Percentiles rank a stretch among this genome's conserved stretches.
phyloP scores from a whole-genome alignment of 2,113 vertebrate genomes.

The Ceyx cyanopectus region DNA sequence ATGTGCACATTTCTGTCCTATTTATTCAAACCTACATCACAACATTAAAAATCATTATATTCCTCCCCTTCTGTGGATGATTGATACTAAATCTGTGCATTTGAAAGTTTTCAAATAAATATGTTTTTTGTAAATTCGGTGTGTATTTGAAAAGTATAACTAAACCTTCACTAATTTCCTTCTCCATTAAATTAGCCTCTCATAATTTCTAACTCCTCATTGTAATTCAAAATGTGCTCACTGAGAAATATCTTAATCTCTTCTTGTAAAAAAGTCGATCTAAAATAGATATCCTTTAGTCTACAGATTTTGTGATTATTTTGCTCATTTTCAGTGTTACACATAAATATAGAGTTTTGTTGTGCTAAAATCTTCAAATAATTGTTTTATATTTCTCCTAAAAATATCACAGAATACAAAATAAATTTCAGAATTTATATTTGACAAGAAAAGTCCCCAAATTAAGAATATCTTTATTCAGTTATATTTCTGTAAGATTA shows the following conservation, averaged over 20 bases:
- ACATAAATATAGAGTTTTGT: conserved; percentile 43
- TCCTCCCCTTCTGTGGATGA: background rate
- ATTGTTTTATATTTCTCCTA: background rate
- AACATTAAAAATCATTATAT: background rate
- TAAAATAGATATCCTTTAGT: conserved; percentile 29
- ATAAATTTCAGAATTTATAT: conserved; percentile 1
- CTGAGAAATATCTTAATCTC: conserved; percentile 6
- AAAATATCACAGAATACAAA: background rate
- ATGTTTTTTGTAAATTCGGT: background rate
- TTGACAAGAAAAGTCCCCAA: background rate
- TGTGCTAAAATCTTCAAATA: conserved; percentile 33
- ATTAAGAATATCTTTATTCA: background rate
- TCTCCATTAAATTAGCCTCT: conserved; percentile 1
- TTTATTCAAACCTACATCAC: background rate
- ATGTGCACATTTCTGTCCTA: background rate
- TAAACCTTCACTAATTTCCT: background rate
- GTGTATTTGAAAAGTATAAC: background rate
- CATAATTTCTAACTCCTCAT: conserved; percentile 4
- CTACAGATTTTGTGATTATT: conserved; percentile 47
- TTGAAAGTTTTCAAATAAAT: conserved; percentile 17
- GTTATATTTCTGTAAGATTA: background rate
- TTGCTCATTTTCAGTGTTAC: conserved; percentile 9
- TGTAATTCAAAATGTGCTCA: conserved; percentile 47
- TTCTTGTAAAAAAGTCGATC: background rate
- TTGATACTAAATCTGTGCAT: background rate